Evolutionary conservation across 2,113 vertebrate genomes (phyloP).

Genomic region (Hylia prasina): DNA sequence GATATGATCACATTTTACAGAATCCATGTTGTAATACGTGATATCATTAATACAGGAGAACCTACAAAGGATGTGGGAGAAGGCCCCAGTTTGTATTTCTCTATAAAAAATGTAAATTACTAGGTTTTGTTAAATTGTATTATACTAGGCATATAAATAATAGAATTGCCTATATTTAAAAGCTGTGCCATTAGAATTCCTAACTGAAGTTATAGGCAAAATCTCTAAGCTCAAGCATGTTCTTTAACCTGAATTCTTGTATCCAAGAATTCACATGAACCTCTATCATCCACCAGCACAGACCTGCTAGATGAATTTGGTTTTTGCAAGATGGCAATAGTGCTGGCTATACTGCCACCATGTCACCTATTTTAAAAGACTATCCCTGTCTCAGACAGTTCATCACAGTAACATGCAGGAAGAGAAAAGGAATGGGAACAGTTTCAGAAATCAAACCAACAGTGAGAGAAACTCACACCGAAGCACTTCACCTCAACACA

Average conservation of each 20-base stretch:
- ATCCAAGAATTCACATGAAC: neutral
- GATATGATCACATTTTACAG: neutral
- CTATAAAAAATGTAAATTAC: neutral
- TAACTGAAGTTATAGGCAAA: neutral
- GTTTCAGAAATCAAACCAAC: neutral
- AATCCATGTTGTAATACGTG: neutral
- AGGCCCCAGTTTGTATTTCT: neutral
- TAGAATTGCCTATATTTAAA: neutral
- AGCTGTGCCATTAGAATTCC: neutral
- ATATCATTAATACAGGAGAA: neutral
- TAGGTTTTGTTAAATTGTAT: neutral
- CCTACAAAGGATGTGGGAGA: neutral
- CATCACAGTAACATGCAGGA: neutral
- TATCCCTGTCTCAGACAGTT: neutral
- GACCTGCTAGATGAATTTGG: neutral
- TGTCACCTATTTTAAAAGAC: neutral
- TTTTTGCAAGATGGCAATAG: neutral
- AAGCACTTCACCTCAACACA: neutral
- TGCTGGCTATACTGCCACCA: neutral
- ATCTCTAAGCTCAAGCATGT: neutral
- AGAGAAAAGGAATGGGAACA: neutral
- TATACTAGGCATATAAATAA: neutral
- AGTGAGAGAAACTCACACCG: neutral
- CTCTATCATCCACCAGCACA: neutral
- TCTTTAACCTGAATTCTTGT: neutral